Conservation (phyloP, 2,888 invertebrate species). For the Neria commutata region DNA sequence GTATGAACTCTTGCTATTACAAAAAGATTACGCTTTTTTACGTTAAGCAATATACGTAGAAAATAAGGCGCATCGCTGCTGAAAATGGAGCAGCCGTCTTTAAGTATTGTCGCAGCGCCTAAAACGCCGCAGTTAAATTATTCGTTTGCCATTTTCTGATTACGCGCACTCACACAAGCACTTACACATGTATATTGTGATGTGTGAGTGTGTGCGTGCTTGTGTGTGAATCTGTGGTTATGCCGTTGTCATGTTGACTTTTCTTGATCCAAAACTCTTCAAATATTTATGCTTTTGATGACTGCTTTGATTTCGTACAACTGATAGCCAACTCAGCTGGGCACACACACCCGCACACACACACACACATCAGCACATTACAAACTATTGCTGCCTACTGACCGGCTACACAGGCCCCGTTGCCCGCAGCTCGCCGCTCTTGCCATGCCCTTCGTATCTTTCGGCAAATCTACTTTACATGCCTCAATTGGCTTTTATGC, state of each 20-base stretch:
- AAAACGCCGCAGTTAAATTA: background rate
- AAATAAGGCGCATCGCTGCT: too few species aligned
- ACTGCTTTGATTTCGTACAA: conserved; percentile 2
- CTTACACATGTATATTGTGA: too few species aligned
- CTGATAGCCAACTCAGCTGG: background rate
- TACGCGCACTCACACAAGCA: too few species aligned
- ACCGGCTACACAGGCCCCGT: too few species aligned
- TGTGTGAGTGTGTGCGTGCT: too few species aligned
- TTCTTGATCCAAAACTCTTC: conserved; percentile 5
- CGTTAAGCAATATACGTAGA: too few species aligned
- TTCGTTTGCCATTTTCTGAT: background rate
- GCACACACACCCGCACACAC: background rate
- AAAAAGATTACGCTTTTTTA: too few species aligned
- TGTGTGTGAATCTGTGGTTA: background rate
- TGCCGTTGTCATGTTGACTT: background rate
- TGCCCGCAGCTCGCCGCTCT: conserved; percentile 1
- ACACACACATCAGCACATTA: background rate
- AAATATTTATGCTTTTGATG: conserved; percentile 5
- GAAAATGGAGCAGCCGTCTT: too few species aligned
- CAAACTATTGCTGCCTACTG: background rate
- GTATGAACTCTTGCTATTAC: too few species aligned
- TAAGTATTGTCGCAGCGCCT: too few species aligned
- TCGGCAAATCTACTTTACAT: conserved; percentile 35
- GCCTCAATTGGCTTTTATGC: conserved; percentile 31
- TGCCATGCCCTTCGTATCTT: conserved; percentile 3